Percentiles rank a stretch among this genome's conserved stretches.
phyloP scores from a whole-genome alignment of 2,797 vertebrate species.

The Stomatorhinus walkeri region DNA sequence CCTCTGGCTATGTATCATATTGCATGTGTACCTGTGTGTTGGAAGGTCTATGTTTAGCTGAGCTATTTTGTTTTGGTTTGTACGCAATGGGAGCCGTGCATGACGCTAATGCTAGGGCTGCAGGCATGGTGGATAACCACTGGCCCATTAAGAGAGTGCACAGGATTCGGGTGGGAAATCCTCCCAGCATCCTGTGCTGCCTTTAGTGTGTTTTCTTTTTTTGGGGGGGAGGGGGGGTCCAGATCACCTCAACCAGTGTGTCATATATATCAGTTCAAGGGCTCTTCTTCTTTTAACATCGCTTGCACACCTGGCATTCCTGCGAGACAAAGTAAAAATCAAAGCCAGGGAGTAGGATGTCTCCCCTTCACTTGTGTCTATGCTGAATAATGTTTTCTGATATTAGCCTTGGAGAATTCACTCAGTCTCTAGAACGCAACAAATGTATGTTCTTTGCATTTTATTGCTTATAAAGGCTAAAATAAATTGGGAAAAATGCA shows the following conservation, averaged over 20 bases:
- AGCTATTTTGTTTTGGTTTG: background rate
- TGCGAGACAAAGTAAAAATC: background rate
- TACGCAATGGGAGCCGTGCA: background rate
- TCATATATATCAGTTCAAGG: conserved; percentile 9
- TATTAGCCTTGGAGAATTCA: background rate
- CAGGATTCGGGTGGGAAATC: conserved; percentile 12
- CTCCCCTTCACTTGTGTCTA: background rate
- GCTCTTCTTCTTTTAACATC: background rate
- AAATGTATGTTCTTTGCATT: background rate
- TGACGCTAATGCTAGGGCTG: background rate
- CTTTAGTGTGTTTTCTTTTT: conserved; percentile 24
- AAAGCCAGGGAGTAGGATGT: background rate
- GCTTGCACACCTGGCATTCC: background rate
- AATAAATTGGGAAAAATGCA: background rate
- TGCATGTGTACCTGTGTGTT: background rate
- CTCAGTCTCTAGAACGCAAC: background rate
- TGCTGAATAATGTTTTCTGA: background rate
- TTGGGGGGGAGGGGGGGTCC: background rate
- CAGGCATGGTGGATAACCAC: background rate
- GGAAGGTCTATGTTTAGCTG: background rate
- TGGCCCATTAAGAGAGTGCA: background rate
- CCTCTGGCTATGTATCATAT: background rate
- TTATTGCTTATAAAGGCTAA: background rate
- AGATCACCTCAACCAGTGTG: background rate
- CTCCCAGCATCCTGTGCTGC: conserved; percentile 27